Evolutionary conservation across 2,113 vertebrate genomes (phyloP), one percentile per base, ranked within the genome.

Genomic region (Melierax canorus): DNA sequence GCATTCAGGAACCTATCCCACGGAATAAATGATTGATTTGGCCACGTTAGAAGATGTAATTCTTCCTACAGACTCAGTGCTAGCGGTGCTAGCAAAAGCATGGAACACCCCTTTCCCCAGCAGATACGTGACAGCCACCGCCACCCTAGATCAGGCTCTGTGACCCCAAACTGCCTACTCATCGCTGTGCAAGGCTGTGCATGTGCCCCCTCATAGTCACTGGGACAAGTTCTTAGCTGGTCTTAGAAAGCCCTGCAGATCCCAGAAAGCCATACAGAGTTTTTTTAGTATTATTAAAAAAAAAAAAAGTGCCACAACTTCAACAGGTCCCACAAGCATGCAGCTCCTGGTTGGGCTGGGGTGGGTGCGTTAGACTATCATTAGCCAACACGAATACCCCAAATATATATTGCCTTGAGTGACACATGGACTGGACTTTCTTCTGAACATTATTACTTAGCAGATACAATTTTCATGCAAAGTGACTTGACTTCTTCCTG

Each of bases 191-290:
- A 26, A 46, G 58, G 26, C 53, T 69, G 39, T 56, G 64, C 15
- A 26, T 0, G 0, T 69, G 21, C 26, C 27, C 19, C 4, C 30
- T 67, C 0, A 0, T 34, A 72, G 60, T 67, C 6, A 12, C 22
- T 34, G 36, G 2, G 1, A 30, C 2, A 5, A 79, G 8, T 75
- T 88, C 62, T 67, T 38, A 75, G n/a, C 23, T 0, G 0, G 10
- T 78, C 30, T 45, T 66, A 84, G 50, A 87, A 81, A 76, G 36
- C 34, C 14, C 36, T 62, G 43, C 38, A 79, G 41, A 79, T 75
- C 32, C 18, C 17, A 72, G 38, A 87, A 92, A 76, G 21, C 16
- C 62, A 45, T 15, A 27, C 4, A 32, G 56, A 2, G 1, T 18
- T 43, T 56, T 39, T 55, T n/a, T 46, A 62, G 9, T 51, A 69